Conservation (phyloP, 2,113 vertebrate genomes). For the Platichthys flesus region DNA sequence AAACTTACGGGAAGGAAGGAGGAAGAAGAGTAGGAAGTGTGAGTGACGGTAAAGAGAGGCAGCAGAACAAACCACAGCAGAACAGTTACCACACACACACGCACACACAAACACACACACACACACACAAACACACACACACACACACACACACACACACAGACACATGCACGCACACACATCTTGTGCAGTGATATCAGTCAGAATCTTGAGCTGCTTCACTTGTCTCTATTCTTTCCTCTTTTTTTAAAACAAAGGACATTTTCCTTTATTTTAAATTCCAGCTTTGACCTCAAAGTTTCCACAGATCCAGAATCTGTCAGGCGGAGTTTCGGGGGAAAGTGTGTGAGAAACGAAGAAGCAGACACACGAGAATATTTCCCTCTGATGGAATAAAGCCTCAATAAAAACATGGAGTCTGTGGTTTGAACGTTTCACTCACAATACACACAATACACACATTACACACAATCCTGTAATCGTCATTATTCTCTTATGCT, state of each 20-base stretch:
- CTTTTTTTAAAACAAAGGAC: background rate
- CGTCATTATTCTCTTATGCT: too few relatives aligned
- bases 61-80: conserved; percentile 38
- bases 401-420: too few relatives aligned
- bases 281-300: background rate
- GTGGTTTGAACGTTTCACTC: too few relatives aligned
- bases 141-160: conserved; percentile 23
- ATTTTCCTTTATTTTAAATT: background rate
- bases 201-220: background rate
- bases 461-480: too few relatives aligned
- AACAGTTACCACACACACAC: conserved; percentile 29
- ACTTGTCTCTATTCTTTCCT: background rate
- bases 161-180: background rate
- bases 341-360: background rate
- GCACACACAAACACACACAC: conserved; percentile 15
- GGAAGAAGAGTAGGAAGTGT: conserved; percentile 56
- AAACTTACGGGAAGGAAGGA: conserved; percentile 67
- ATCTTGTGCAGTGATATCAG: conserved; percentile 2
- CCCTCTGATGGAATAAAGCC: background rate
- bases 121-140: conserved; percentile 19
- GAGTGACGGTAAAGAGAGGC: conserved; percentile 49
- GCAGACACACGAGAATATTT: background rate
- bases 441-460: too few relatives aligned
- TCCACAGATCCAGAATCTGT: background rate
- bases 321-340: background rate